Evolutionary conservation across 2,888 invertebrate genomes (phyloP), one percentile per base, ranked within the genome.

Genomic region (Eristalis tenax): DNA sequence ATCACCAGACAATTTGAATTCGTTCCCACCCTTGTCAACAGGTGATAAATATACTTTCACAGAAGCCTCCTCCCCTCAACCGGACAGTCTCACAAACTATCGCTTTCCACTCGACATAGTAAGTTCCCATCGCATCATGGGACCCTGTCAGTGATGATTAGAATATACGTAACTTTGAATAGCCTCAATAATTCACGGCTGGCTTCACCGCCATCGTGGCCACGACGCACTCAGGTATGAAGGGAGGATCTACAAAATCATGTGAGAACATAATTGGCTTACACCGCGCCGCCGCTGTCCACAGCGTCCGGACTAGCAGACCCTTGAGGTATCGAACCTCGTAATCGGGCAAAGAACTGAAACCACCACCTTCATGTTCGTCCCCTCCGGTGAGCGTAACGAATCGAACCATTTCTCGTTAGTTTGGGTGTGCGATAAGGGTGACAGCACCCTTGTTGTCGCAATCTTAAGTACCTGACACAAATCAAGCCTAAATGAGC

Each of bases 381-480:
- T 50, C 50, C 50, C 50, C 50, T 18, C 50, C 50, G 50, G 18
- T 50, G 50, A 50, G 18, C 18, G 50, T 50, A 50, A 18, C 50
- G 18, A 50, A 50, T 50, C 18, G 50, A n/a, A 50, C 6, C 18
- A 2, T 8, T 8, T 50, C 18, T 3, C 18, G 8, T 6, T 50
- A 18, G 22, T 6, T 18, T n/a, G 2, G 18, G 50, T 50, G 50
- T 18, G 50, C 18, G 50, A 50, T 50, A 50, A 50, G 50, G 50
- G 50, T 50, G 50, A 50, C 50, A 50, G 64, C 63, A 66, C 43
- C 65, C 57, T 75, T 15, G 35, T n/a, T 22, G 56, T 18, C 26
- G 23, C 40, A 66, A 59, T 76, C 75, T 76, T 57, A 76, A 76
- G 59, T 59, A 66, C 75, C 75, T 76, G 66, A 28, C 75, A 76